Evolutionary conservation across 2,113 vertebrate species (phyloP).

Genomic region (Pollachius pollachius): DNA sequence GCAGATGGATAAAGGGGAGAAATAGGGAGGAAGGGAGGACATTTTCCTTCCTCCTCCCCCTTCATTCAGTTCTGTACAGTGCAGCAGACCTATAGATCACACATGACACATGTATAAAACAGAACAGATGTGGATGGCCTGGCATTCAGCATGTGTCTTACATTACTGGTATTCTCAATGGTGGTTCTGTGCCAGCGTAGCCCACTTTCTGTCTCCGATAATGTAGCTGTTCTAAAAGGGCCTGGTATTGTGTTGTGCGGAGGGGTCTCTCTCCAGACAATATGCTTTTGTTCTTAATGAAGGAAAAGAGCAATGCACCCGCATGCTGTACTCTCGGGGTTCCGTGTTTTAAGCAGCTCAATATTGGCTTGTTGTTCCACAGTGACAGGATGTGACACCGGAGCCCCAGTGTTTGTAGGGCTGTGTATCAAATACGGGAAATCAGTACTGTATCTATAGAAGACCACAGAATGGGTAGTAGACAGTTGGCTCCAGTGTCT

Average conservation of each 20-base stretch:
- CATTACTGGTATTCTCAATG: slow-evolving; percentile 38
- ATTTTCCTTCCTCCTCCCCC: not conserved
- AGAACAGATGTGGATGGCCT: slow-evolving; percentile 43
- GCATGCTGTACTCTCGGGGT: slow-evolving; percentile 16
- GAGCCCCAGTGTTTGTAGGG: not conserved
- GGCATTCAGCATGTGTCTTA: slow-evolving; percentile 35
- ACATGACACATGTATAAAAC: slow-evolving; percentile 45
- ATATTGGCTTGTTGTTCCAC: slow-evolving; percentile 32
- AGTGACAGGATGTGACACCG: slow-evolving; percentile 32
- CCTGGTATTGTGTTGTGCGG: slow-evolving; percentile 41
- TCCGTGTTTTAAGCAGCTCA: slow-evolving; percentile 18
- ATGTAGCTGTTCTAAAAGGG: slow-evolving; percentile 43
- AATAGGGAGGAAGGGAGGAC: too few relatives aligned
- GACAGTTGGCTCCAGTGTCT: too few relatives aligned
- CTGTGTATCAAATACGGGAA: slow-evolving; percentile 29
- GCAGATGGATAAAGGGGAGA: too few relatives aligned
- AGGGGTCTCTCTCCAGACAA: slow-evolving; percentile 29
- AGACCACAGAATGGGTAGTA: not conserved
- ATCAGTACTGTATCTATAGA: slow-evolving; percentile 22
- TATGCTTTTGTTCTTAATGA: slow-evolving; percentile 26
- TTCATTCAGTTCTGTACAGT: slow-evolving; percentile 7
- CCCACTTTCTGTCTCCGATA: slow-evolving; percentile 35
- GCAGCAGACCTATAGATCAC: slow-evolving; percentile 11
- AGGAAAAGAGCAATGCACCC: slow-evolving; percentile 41
- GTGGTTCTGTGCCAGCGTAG: slow-evolving; percentile 41